Conservation (phyloP, 2,797 vertebrate genomes). For the Dryobates pubescens region DNA sequence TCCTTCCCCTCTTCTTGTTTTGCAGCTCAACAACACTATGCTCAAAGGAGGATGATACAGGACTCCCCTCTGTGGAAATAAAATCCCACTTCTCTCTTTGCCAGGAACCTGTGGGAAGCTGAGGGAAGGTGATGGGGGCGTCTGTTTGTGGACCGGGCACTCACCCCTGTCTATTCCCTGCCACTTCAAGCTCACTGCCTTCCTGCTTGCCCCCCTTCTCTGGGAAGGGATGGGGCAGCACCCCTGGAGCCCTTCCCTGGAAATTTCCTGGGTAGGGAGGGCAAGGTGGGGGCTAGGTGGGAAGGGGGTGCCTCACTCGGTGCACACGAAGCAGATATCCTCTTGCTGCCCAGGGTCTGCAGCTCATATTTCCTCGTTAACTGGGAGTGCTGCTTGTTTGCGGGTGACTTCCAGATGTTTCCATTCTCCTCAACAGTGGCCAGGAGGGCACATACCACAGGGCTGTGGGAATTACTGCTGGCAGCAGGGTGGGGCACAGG, state of each 20-base stretch:
- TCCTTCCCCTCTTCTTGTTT: neutral
- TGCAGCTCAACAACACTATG: neutral
- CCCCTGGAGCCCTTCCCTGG: neutral
- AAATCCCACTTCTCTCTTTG: neutral
- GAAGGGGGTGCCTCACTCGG: neutral
- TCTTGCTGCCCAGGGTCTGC: neutral
- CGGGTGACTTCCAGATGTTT: slow-evolving; percentile 68
- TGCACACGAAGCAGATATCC: slow-evolving; percentile 9
- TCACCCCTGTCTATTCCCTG: neutral
- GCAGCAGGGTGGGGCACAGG: neutral
- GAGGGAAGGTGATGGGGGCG: neutral
- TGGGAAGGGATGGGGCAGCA: neutral
- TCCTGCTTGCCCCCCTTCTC: neutral
- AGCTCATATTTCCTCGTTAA: slow-evolving; percentile 70
- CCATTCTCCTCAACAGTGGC: neutral
- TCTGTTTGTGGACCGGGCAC: neutral
- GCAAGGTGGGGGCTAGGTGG: neutral
- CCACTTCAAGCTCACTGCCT: neutral
- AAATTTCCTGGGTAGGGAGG: neutral
- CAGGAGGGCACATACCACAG: neutral
- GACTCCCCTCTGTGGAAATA: neutral
- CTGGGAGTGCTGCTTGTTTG: slow-evolving; percentile 3
- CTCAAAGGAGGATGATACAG: neutral
- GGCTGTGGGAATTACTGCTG: neutral
- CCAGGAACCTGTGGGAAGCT: neutral